Evolutionary conservation across 2,113 vertebrate species (phyloP), one percentile per base, ranked within the genome.

Genomic region (Pyrgilauda ruficollis): DNA sequence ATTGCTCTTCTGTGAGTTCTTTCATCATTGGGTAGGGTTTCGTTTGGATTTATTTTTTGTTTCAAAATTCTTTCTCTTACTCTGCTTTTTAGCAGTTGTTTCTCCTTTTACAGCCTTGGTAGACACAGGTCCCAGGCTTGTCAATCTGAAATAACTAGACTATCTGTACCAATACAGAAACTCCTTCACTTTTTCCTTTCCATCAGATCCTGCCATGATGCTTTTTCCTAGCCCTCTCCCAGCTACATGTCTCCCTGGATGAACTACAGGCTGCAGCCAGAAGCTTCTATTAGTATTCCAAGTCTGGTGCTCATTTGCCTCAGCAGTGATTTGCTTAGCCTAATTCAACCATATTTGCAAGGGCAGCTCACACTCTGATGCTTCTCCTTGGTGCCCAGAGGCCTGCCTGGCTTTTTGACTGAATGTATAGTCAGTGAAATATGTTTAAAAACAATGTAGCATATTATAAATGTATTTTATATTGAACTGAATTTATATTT

Each of bases 241-340:
- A 79, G 27, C 27, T 68, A 15, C 14, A 12, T 76, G 62, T 61
- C 53, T 82, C 15, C 37, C 28, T 4, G 7, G 31, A 74, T 85
- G 41, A 94, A 68, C 41, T 23, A 85, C 31, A 79, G 50, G 11
- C 39, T 74, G 9, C 22, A 35, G 49, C 47, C 90, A 94, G 90
- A 91, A 93, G 49, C 63, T 41, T 49, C 53, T 58, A 58, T 74
- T 64, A 61, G 14, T 76, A 39, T 66, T 87, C 43, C 7, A 63
- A 61, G 41, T 41, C 58, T 85, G 70, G 18, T 76, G 49, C 39
- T 90, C 37, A 35, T 88, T 88, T 92, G 26, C 67, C 59, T 83
- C 90, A 76, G 85, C 35, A 85, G 28, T 53, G 59, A 92, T 93
- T 83, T 86, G 37, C 64, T 95, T 67, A 90, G 79, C 75, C 82